Evolutionary conservation across 2,113 vertebrate species (phyloP), one percentile per base, ranked within the genome.

Genomic region (Carettochelys insculpta): DNA sequence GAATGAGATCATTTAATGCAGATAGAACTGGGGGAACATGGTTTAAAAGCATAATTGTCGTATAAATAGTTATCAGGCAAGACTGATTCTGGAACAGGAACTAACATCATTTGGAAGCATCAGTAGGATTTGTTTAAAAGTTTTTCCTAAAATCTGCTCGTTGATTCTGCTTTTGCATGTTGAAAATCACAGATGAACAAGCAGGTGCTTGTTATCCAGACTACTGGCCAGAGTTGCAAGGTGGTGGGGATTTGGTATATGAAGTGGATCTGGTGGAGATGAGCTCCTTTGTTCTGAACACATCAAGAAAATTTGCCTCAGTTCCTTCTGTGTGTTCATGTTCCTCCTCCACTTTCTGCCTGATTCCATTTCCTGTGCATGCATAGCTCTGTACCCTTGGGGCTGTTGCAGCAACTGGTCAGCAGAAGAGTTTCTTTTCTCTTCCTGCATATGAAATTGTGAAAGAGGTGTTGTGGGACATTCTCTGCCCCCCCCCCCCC

Each of bases 281-380:
- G 6, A 53, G 22, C 31, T 86, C 83, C 89, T 84, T 25, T 14
- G 19, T 56, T 16, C 1, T 16, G 77, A 56, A 8, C 11, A 0
- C 20, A 31, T 86, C 58, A 9, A 85, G 47, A 92, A n/a, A 3
- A 3, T 48, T 48, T 91, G 43, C 22, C 51, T 13, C 87, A 5
- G 80, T 95, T 94, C 78, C 78, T 92, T 8, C 7, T 65, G 56
- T 58, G 76, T 58, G 78, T 87, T 90, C 45, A 24, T 92, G 41
- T 95, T 93, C 90, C 91, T 77, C 84, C 92, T 95, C 68, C 11
- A 11, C 88, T 94, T 96, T 88, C 75, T 83, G 77, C 22, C 5
- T 52, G 52, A 58, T 52, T 73, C 84, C 87, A 71, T 50, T 38
- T 83, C 85, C 25, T 77, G 34, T 77, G 11, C 2, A 0, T 89